Conservation (phyloP, 2,888 invertebrate genomes). For the Pycnomerus fuliginosus region DNA sequence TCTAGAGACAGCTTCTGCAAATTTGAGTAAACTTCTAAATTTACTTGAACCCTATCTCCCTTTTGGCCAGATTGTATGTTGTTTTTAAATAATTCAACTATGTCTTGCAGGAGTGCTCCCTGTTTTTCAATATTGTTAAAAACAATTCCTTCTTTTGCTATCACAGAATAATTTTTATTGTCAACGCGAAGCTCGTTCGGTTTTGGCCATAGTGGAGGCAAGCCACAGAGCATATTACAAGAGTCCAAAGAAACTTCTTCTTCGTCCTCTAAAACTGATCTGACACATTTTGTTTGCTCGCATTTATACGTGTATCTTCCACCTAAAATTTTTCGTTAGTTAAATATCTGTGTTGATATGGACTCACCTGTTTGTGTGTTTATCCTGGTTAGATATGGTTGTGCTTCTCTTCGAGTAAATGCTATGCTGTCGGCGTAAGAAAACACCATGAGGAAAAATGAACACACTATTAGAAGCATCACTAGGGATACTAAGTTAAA, state of each 20-base stretch:
- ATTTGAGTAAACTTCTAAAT: conserved; percentile 47
- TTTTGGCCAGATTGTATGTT: too few relatives aligned
- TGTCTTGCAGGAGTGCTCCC: conserved; percentile 51
- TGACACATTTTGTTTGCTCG: conserved; percentile 62
- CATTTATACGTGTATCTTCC: conserved; percentile 68
- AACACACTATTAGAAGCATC: too few relatives aligned
- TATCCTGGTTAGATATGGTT: neutral
- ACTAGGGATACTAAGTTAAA: too few relatives aligned
- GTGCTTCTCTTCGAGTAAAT: neutral
- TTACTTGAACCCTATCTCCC: conserved; percentile 3
- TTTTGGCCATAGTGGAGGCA: conserved; percentile 71
- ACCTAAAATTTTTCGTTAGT: neutral
- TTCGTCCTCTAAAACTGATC: conserved; percentile 48
- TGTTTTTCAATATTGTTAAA: neutral
- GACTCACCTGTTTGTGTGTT: conserved; percentile 4
- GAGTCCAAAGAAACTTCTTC: conserved; percentile 60
- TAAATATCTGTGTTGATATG: conserved; percentile 1
- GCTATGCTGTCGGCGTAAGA: conserved; percentile 4
- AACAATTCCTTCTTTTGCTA: conserved; percentile 54
- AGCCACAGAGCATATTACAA: conserved; percentile 72
- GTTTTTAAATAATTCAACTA: conserved; percentile 53
- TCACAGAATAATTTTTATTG: conserved; percentile 60
- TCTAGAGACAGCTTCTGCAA: conserved; percentile 59
- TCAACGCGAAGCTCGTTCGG: conserved; percentile 65
- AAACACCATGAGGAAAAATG: conserved; percentile 10